These are phyloP conservation scores for Pseudomugil gertrudae DNA, from an alignment of 2,797 vertebrate species.

Conservation along the genomic window DNA sequence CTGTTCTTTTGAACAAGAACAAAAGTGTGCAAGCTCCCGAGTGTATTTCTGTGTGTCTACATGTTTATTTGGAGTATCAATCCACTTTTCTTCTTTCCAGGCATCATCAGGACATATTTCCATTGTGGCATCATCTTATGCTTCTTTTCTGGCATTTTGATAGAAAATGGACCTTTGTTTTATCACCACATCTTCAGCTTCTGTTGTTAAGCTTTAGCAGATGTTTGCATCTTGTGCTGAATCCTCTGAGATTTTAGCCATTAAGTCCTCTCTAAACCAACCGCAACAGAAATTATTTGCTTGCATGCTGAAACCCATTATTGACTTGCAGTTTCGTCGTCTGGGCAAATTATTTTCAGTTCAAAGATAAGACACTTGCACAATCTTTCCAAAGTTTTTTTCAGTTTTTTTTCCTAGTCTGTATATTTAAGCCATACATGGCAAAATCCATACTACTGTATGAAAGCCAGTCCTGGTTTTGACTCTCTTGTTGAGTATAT, in stretches of 20 bases:
- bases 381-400: background rate
- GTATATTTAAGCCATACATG: background rate
- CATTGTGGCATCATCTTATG: slow-evolving; percentile 6
- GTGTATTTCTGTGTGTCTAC: background rate
- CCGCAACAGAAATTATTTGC: background rate
- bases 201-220: background rate
- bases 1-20: slow-evolving; percentile 30
- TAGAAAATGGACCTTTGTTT: background rate
- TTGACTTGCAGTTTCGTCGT: background rate
- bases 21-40: slow-evolving; percentile 1
- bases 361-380: background rate
- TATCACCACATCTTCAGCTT: background rate
- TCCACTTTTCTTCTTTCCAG: slow-evolving; percentile 10
- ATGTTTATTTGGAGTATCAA: slow-evolving; percentile 17
- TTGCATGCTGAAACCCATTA: background rate
- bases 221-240: no score
- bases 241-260: background rate
- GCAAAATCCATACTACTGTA: background rate
- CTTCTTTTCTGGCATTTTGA: background rate
- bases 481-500: background rate
- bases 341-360: background rate
- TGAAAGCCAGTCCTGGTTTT: slow-evolving; percentile 9
- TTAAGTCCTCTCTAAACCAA: background rate
- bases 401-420: no score
- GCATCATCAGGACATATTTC: slow-evolving; percentile 22